Evolutionary conservation across 2,797 vertebrate genomes (phyloP), one percentile per base, ranked within the genome.

Genomic region (Rhadinocentrus ornatus): DNA sequence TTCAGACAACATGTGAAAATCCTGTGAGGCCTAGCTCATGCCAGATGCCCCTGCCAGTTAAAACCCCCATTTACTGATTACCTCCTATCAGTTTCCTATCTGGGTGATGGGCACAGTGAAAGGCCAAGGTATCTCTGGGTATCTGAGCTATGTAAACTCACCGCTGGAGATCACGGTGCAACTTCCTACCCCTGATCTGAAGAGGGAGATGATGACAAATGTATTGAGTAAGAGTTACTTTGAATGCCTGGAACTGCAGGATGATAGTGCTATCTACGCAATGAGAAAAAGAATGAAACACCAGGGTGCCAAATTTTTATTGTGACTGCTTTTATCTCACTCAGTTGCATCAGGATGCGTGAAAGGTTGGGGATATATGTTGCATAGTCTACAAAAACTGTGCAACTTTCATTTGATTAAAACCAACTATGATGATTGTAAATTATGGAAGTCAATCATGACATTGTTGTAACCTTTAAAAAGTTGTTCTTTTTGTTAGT

Each of bases 121-220:
- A 78, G 74, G 63, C 48, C 62, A 52, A 39, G 77, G 73, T 91
- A 92, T 92, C 92, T 90, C 71, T 44, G 80, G 74, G 68, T 74
- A 93, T 94, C 91, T 92, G 84, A 92, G 89, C 90, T 94, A 89
- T 93, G 91, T 94, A 94, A 95, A 94, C 94, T 95, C 89, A 88
- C 77, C 34, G 46, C 90, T 92, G 85, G 81, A 91, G 86, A 90
- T 80, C 79, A 68, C 80, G 86, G 83, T 32, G 54, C 61, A 91
- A 20, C 67, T 59, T 48, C 71, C 67, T 60, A 46, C 44, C 46
- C 35, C 53, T 13, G 34, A 77, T 73, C 56, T 62, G 54, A 71
- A 58, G 35, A 7, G 46, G 69, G 58, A 74, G 59, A 77, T 65
- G 41, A 60, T 76, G 77, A 70, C 71, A 71, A 26, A 39, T 46